A percentile compares a stretch with the other conserved stretches of the same genome.
phyloP scores from a whole-genome alignment of 2,797 vertebrate genomes.

The Sparidentex hasta region DNA sequence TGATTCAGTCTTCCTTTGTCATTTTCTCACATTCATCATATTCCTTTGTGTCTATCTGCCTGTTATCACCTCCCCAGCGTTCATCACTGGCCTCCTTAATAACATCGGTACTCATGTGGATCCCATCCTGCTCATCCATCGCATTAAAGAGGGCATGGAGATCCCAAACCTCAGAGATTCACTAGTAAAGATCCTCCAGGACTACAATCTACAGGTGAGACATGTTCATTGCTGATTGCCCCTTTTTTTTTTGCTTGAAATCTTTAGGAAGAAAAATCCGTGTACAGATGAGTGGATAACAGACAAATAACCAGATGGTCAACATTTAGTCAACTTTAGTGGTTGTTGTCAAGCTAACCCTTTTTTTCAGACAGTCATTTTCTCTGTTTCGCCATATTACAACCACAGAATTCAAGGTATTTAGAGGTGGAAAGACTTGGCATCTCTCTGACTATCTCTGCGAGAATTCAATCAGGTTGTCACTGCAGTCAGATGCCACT shows the following conservation, averaged over 20 bases:
- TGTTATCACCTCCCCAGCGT: slow-evolving; percentile 82
- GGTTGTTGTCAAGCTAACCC: no score
- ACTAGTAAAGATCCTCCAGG: slow-evolving; percentile 97
- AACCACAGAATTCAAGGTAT: no score
- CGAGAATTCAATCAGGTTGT: no score
- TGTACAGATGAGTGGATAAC: not conserved
- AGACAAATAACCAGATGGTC: no score
- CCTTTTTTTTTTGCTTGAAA: not conserved
- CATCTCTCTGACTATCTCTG: no score
- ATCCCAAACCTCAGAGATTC: slow-evolving; percentile 98
- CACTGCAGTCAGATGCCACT: no score
- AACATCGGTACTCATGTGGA: slow-evolving; percentile 99
- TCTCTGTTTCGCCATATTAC: no score
- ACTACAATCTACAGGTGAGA: slow-evolving; percentile 97
- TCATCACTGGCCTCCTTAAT: slow-evolving; percentile 98
- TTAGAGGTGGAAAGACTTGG: no score
- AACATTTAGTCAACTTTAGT: no score
- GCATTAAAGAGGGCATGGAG: slow-evolving; percentile 99
- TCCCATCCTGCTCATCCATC: slow-evolving; percentile 96
- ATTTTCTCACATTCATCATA: not conserved
- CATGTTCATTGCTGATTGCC: fast-evolving
- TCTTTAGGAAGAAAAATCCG: not conserved
- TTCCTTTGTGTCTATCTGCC: not conserved
- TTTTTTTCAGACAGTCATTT: no score
- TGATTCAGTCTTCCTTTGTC: not conserved